Conservation (phyloP, 2,113 vertebrate species). For the Aldabrachelys gigantea region DNA sequence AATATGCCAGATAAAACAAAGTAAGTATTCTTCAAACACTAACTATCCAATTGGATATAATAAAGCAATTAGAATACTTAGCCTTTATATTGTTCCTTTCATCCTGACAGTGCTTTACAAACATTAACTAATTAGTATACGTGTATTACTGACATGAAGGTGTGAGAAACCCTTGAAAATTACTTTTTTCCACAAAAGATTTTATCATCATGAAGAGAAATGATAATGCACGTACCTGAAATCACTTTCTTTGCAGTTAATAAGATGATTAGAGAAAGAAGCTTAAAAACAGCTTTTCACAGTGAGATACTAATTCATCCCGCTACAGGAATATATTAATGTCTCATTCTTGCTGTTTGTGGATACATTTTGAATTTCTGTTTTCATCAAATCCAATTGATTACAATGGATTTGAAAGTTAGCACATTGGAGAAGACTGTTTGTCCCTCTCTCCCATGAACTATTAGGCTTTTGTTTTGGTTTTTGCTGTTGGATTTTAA, state of each 20-base stretch:
- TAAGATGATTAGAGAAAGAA: neutral
- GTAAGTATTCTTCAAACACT: neutral
- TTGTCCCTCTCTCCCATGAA: neutral
- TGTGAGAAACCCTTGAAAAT: neutral
- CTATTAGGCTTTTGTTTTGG: neutral
- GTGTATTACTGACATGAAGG: neutral
- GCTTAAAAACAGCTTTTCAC: neutral
- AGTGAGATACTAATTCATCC: neutral
- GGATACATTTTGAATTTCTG: neutral
- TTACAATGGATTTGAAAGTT: slow-evolving; percentile 23
- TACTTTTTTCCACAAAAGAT: neutral
- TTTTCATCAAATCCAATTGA: neutral
- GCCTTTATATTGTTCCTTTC: neutral
- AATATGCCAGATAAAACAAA: slow-evolving; percentile 16
- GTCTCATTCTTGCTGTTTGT: neutral
- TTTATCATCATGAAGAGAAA: slow-evolving; percentile 14
- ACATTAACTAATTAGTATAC: neutral
- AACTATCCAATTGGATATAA: neutral
- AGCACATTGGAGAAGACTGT: neutral
- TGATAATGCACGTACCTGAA: neutral
- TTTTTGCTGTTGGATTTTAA: neutral
- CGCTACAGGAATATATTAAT: neutral
- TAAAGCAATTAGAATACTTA: neutral
- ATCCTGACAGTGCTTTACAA: neutral
- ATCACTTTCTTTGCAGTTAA: neutral